A percentile compares a stretch with the other conserved stretches of the same genome.
phyloP scores from a whole-genome alignment of 2,888 invertebrate genomes.

The Harpalus rufipes region DNA sequence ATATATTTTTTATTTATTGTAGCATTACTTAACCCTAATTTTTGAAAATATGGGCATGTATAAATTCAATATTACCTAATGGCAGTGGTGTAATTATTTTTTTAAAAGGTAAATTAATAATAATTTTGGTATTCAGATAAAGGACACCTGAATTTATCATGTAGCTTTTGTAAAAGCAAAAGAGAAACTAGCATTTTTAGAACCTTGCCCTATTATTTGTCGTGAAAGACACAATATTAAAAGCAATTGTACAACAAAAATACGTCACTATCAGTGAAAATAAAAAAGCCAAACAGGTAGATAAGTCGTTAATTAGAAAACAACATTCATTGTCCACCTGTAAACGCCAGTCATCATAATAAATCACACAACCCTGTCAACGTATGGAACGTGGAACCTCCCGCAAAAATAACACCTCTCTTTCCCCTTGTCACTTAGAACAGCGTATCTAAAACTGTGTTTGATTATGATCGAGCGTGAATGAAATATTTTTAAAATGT shows the following conservation, averaged over 20 bases:
- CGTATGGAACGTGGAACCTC: slow-evolving; percentile 9
- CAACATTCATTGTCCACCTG: slow-evolving; percentile 48
- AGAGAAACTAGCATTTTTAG: slow-evolving; percentile 25
- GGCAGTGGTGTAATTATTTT: no score
- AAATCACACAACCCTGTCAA: slow-evolving; percentile 49
- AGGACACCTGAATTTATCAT: no score
- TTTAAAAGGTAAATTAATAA: no score
- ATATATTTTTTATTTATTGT: no score
- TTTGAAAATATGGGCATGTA: no score
- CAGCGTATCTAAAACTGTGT: no score
- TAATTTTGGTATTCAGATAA: no score
- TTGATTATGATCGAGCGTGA: no score
- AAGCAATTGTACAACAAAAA: slow-evolving; percentile 36
- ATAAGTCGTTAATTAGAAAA: slow-evolving; percentile 51
- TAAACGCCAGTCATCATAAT: slow-evolving; percentile 56
- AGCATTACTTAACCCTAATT: no score
- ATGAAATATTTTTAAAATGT: no score
- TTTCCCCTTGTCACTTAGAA: not conserved
- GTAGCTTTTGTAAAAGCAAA: not conserved
- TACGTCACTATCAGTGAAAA: slow-evolving; percentile 34
- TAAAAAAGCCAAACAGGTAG: slow-evolving; percentile 40
- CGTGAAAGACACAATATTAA: slow-evolving; percentile 41
- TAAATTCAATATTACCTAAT: no score
- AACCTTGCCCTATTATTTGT: slow-evolving; percentile 19
- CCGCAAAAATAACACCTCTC: slow-evolving; percentile 51